phyloP scores from a whole-genome alignment of 2,113 vertebrate species.

The Cromileptes altivelis region DNA sequence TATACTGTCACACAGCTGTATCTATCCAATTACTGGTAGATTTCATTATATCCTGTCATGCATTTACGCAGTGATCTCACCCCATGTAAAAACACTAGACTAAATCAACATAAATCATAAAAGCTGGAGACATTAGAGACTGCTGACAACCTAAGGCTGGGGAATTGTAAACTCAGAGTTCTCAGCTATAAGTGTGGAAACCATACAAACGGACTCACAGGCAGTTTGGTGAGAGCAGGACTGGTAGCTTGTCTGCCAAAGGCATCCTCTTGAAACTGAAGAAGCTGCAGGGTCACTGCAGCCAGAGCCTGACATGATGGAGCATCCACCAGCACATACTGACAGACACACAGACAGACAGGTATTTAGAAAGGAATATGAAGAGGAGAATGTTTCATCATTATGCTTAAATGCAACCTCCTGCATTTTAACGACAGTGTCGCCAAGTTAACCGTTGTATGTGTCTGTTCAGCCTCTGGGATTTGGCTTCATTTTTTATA shows the following conservation, averaged over 20 bases:
- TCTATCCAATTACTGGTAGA: background rate
- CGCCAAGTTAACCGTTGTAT: background rate
- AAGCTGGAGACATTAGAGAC: background rate
- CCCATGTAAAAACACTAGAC: background rate
- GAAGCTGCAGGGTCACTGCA: slow-evolving; percentile 93
- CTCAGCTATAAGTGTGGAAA: background rate
- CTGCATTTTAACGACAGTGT: background rate
- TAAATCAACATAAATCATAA: background rate
- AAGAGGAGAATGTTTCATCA: background rate
- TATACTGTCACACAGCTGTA: background rate
- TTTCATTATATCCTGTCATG: background rate
- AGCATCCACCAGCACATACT: slow-evolving; percentile 95
- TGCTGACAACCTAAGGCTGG: no score
- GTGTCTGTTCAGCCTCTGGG: background rate
- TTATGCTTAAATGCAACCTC: no score
- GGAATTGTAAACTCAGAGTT: background rate
- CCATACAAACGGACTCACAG: slow-evolving; percentile 86
- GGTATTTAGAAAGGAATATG: background rate
- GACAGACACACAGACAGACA: slow-evolving; percentile 33
- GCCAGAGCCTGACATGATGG: slow-evolving; percentile 94
- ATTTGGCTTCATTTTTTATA: background rate
- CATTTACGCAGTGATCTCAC: background rate
- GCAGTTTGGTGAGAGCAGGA: slow-evolving; percentile 94
- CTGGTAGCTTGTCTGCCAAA: slow-evolving; percentile 93
- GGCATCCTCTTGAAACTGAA: slow-evolving; percentile 97